These are phyloP conservation scores for Melinaea menophilus DNA, from an alignment of 2,888 invertebrate species.

Conservation along the genomic window DNA sequence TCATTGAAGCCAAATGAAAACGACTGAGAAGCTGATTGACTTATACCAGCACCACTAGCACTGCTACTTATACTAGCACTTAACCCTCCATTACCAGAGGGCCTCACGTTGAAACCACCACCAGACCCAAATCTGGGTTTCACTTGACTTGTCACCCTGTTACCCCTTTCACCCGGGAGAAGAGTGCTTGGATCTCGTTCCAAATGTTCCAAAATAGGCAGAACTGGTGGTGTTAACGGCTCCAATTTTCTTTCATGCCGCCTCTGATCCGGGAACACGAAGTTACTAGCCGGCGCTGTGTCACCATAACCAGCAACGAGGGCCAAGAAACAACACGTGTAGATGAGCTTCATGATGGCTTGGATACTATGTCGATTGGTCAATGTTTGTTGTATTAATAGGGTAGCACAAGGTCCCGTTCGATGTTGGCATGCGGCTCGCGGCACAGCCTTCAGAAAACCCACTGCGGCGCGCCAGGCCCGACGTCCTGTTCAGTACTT, in stretches of 20 bases:
- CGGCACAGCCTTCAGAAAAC: constrained; percentile 77
- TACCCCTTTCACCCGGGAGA: constrained; percentile 51
- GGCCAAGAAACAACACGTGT: constrained; percentile 50
- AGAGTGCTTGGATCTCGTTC: constrained; percentile 73
- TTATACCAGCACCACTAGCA: constrained; percentile 59
- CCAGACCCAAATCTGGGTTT: constrained; percentile 64
- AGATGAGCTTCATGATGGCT: constrained; percentile 65
- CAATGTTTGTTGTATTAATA: constrained; percentile 73
- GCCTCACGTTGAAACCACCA: constrained; percentile 64
- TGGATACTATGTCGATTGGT: constrained; percentile 58
- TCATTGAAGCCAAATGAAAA: constrained; percentile 72
- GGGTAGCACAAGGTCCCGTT: constrained; percentile 68
- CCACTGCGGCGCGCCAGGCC: constrained; percentile 66
- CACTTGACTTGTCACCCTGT: constrained; percentile 36
- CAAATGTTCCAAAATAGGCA: constrained; percentile 71
- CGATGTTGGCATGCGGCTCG: constrained; percentile 76
- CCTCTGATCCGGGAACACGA: constrained; percentile 62
- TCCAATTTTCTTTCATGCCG: constrained; percentile 60
- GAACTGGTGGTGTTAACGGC: constrained; percentile 69
- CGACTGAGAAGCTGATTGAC: constrained; percentile 70
- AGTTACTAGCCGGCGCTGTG: constrained; percentile 58
- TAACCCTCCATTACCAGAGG: constrained; percentile 63
- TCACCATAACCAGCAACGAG: constrained; percentile 38
- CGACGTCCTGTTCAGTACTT: constrained; percentile 61
- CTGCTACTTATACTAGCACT: constrained; percentile 69